These are phyloP conservation scores for Eunapius fragilis DNA, from an alignment of 37 sponge, comb jelly and placozoan genomes.

Conservation along the genomic window DNA sequence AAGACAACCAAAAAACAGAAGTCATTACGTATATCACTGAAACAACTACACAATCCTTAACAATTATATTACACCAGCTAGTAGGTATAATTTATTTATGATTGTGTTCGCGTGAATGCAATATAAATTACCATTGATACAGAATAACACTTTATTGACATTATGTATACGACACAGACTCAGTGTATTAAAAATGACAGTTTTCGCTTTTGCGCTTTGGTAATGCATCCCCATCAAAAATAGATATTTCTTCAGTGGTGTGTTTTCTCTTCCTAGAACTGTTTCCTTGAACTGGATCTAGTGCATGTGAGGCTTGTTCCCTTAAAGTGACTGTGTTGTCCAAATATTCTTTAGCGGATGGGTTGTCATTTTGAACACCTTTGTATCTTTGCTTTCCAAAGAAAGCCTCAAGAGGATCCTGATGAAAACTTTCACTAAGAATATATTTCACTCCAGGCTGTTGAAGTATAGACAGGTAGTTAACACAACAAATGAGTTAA, in stretches of 20 bases:
- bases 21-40: constrained; percentile 21
- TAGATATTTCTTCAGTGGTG: not conserved
- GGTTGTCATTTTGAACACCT: constrained; percentile 46
- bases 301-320: constrained; percentile 31
- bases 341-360: constrained; percentile 23
- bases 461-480: not conserved
- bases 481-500: constrained; percentile 39
- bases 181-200: constrained; percentile 6
- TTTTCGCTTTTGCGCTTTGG: not conserved
- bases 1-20: constrained; percentile 5
- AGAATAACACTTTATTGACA: too few relatives aligned
- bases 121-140: too few relatives aligned
- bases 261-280: constrained; percentile 7
- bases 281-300: constrained; percentile 42
- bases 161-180: not conserved
- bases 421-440: constrained; percentile 25
- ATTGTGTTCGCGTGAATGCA: too few relatives aligned
- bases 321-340: constrained; percentile 29
- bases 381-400: constrained; percentile 35
- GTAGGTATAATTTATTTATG: not conserved
- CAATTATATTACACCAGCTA: not conserved
- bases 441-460: constrained; percentile 26
- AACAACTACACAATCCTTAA: constrained; percentile 1
- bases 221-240: not conserved
- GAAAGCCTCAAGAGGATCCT: constrained; percentile 45